A percentile compares a stretch with the other conserved stretches of the same genome.
These are phyloP conservation scores for Triplophysa dalaica DNA, from an alignment of 2,113 vertebrate genomes.

Conservation along the genomic window DNA sequence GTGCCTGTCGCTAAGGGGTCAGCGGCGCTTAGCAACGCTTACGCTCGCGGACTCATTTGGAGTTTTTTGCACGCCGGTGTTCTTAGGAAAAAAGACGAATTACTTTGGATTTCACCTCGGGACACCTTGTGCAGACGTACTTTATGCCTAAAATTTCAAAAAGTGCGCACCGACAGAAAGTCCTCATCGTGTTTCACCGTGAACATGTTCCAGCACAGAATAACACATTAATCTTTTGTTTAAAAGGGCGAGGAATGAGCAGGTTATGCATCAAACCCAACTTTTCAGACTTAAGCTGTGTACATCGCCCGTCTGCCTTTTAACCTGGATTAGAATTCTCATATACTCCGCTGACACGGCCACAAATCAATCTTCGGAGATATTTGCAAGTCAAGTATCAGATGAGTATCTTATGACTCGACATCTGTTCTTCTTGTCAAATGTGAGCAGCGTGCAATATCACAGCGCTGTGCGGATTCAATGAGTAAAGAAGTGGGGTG, in stretches of 20 bases:
- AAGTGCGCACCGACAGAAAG: conserved; percentile 27
- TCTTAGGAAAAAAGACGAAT: conserved; percentile 22
- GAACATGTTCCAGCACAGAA: neutral
- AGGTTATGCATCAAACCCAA: conserved; percentile 34
- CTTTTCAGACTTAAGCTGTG: conserved; percentile 35
- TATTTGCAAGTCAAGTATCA: too few species aligned
- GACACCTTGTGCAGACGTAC: neutral
- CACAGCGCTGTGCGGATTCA: too few species aligned
- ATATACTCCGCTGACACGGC: conserved; percentile 17
- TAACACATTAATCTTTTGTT: conserved; percentile 35
- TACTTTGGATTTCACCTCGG: conserved; percentile 15
- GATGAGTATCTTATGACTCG: too few species aligned
- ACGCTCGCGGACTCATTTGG: conserved; percentile 50
- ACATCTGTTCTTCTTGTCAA: too few species aligned
- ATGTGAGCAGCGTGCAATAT: too few species aligned
- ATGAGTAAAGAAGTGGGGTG: neutral
- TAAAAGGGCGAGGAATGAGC: conserved; percentile 19
- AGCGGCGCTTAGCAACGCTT: conserved; percentile 63
- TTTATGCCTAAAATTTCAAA: neutral
- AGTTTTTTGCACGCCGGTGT: conserved; percentile 44
- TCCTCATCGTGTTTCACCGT: conserved; percentile 44
- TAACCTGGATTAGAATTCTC: conserved; percentile 33
- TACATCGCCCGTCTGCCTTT: conserved; percentile 34
- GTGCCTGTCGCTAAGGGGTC: conserved; percentile 60
- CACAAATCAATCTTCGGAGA: conserved; percentile 23